Conservation (phyloP, 2,113 vertebrate genomes). For the Aplodontia rufa region DNA sequence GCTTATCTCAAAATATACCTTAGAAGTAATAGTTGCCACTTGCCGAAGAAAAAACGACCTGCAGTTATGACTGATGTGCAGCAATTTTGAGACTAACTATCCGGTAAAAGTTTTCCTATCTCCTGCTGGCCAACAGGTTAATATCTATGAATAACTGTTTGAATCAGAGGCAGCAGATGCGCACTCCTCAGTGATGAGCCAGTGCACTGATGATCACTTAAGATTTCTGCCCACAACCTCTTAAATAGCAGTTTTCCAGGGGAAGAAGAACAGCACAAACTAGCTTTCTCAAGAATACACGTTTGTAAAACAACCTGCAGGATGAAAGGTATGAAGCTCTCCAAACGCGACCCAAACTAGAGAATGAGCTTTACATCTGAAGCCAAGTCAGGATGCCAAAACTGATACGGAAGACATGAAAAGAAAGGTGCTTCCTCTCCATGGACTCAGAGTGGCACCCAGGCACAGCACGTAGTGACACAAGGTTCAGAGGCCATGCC, state of each 20-base stretch:
- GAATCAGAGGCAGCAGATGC: not conserved
- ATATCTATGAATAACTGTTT: constrained; percentile 10
- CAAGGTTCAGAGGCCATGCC: not conserved
- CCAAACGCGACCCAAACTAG: not conserved
- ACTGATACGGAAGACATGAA: not conserved
- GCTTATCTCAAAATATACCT: constrained; percentile 25
- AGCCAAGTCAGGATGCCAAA: not conserved
- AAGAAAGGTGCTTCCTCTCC: constrained; percentile 14
- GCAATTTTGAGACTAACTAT: constrained; percentile 41
- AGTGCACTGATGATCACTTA: not conserved
- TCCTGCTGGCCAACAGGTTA: constrained; percentile 43
- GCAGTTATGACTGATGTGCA: not conserved
- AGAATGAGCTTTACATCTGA: constrained; percentile 4
- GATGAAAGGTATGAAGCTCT: not conserved
- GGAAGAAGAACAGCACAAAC: not conserved
- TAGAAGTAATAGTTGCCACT: not conserved
- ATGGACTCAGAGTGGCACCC: not conserved
- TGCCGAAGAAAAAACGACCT: constrained; percentile 14
- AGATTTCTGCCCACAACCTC: constrained; percentile 49
- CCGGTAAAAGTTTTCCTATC: not conserved
- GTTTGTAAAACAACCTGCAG: not conserved
- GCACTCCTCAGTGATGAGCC: not conserved
- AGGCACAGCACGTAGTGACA: not conserved
- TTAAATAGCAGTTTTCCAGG: not conserved
- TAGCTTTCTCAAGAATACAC: not conserved